phyloP scores from a whole-genome alignment of 2,113 vertebrate species.

The Siniperca knerii region DNA sequence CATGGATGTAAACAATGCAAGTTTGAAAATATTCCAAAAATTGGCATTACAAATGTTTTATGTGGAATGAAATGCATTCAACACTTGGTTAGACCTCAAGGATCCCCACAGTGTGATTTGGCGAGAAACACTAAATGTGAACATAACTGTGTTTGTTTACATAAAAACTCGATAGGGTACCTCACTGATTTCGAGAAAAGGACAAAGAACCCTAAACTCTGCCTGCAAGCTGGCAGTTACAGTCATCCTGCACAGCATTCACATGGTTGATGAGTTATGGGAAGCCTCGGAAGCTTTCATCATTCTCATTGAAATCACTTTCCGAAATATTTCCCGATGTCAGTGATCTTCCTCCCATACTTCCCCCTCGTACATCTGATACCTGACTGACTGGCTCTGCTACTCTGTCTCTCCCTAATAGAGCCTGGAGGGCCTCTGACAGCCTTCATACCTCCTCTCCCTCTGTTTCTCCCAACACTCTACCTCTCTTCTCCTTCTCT shows the following conservation, averaged over 20 bases:
- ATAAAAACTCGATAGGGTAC: not conserved
- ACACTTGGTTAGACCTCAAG: too few relatives aligned
- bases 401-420: slow-evolving; percentile 58
- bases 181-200: not conserved
- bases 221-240: slow-evolving; percentile 5
- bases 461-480: slow-evolving; percentile 46
- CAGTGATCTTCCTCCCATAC: slow-evolving; percentile 61
- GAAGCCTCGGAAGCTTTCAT: slow-evolving; percentile 52
- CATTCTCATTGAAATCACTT: slow-evolving; percentile 64
- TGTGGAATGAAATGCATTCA: not conserved
- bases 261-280: slow-evolving; percentile 24
- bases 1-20: not conserved
- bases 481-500: slow-evolving; percentile 43
- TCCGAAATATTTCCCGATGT: slow-evolving; percentile 64
- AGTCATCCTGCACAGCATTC: not conserved
- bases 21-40: not conserved
- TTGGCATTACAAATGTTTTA: not conserved
- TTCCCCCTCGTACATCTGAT: slow-evolving; percentile 71
- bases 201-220: not conserved
- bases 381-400: slow-evolving; percentile 55
- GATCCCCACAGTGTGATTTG: not conserved
- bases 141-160: not conserved
- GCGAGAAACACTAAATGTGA: not conserved
- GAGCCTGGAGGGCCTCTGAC: slow-evolving; percentile 41
- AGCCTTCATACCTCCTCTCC: slow-evolving; percentile 57